These are phyloP conservation scores for Cavia aperea DNA, from an alignment of 2,113 vertebrate species.

Conservation along the genomic window DNA sequence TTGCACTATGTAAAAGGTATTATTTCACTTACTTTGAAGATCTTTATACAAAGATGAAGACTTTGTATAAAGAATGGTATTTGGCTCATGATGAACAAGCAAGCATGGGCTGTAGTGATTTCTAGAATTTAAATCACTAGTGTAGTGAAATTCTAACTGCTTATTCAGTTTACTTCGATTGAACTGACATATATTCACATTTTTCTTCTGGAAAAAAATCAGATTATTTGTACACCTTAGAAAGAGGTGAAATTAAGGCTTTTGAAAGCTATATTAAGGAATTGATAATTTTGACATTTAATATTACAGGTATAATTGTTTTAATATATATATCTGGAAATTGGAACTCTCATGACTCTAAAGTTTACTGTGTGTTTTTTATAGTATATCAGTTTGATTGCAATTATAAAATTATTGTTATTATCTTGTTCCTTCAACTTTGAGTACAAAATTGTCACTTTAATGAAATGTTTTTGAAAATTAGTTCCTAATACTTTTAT, in stretches of 20 bases:
- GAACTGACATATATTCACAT: background rate
- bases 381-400: background rate
- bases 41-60: background rate
- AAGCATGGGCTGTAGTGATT: background rate
- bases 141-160: conserved; percentile 24
- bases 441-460: background rate
- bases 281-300: background rate
- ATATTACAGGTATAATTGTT: conserved; percentile 16
- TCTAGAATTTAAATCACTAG: conserved; percentile 40
- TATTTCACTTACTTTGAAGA: background rate
- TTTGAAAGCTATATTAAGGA: background rate
- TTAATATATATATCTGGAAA: background rate
- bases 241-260: conserved; percentile 16
- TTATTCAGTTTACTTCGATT: conserved; percentile 15
- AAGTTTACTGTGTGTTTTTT: conserved; percentile 2
- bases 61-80: background rate
- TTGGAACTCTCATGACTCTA: background rate
- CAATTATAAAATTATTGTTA: background rate
- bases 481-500: background rate
- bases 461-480: background rate
- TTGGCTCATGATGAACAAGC: background rate
- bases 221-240: conserved; percentile 18
- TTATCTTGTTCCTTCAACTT: background rate
- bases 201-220: conserved; percentile 30
- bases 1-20: background rate